Conservation (phyloP, 2,888 invertebrate genomes). For the Eupithecia vulgata region DNA sequence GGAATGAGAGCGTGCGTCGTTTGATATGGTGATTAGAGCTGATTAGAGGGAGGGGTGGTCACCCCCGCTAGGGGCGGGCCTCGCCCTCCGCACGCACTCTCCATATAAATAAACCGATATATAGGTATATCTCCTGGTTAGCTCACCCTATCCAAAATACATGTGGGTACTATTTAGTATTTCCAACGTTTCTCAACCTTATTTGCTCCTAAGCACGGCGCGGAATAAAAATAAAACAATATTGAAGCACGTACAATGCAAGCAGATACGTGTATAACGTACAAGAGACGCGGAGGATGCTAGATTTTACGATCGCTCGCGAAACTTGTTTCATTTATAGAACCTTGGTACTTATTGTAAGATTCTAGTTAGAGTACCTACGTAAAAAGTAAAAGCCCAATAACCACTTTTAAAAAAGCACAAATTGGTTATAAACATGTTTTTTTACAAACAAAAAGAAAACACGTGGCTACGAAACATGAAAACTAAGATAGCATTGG, state of each 20-base stretch:
- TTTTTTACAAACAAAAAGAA: not conserved
- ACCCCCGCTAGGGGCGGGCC: conserved; percentile 50
- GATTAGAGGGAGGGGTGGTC: conserved; percentile 78
- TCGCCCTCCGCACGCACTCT: conserved; percentile 75
- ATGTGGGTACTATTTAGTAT: conserved; percentile 50
- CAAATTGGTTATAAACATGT: not conserved
- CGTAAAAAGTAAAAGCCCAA: not conserved
- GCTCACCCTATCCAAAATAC: conserved; percentile 59
- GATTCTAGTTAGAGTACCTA: not conserved
- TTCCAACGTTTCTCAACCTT: conserved; percentile 51
- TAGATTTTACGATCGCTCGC: conserved; percentile 32
- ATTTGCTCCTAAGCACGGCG: conserved; percentile 30
- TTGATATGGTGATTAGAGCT: conserved; percentile 84
- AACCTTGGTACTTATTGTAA: not conserved
- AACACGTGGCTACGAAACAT: no score
- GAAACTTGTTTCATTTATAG: conserved; percentile 18
- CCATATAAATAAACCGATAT: conserved; percentile 82
- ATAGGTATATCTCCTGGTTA: conserved; percentile 68
- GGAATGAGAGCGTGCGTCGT: conserved; percentile 81
- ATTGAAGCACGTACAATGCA: conserved; percentile 43
- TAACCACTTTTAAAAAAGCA: not conserved
- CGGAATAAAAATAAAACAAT: conserved; percentile 43
- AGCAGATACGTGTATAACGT: conserved; percentile 37
- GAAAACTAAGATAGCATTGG: not conserved
- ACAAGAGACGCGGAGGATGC: conserved; percentile 31